Evolutionary conservation across 2,797 vertebrate species (phyloP), one percentile per base, ranked within the genome.

Genomic region (Falco berigora): DNA sequence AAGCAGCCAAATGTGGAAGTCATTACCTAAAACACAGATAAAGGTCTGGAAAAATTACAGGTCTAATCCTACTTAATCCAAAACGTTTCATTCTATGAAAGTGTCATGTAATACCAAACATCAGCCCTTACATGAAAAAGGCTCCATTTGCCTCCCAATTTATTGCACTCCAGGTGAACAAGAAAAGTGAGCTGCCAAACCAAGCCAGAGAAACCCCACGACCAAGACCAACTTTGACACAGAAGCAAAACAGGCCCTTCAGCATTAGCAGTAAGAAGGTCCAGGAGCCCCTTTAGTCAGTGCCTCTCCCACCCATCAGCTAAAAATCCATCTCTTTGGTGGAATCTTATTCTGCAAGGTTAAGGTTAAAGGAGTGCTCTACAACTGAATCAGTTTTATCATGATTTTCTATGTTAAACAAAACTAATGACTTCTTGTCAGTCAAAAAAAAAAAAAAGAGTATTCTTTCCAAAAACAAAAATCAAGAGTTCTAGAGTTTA

Each of bases 31-130:
- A 87, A 87, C 27, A 3, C 32, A 83, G 34, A 59, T 27, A 62
- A 90, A 81, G 27, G 77, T 25, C 30, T 69, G 18, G 42, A 55
- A 93, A 78, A 73, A 25, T 13, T 68, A 64, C n/a, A 88, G 21
- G 28, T 21, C 27, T 73, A 91, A 88, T 79, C 24, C 68, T 44
- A 12, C 42, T 64, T 83, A 59, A 56, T 32, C 27, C 82, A 78
- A 32, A 90, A 56, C 17, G 40, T 53, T 50, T 80, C 4, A 9
- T 40, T 88, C 49, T 86, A 61, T 47, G 3, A 47, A 82, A 6
- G 12, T 8, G 14, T n/a, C 1, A 0, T 6, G 3, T n/a, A 72
- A 62, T 1, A 59, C 17, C 6, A 3, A 92, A 69, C 24, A 72
- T 28, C 5, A 30, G 38, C 8, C 50, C 32, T 36, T 36, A 22